A percentile compares a stretch with the other conserved stretches of the same genome.
These are phyloP conservation scores for Gymnocypris eckloni DNA, from an alignment of 2,797 vertebrate genomes.

Conservation along the genomic window DNA sequence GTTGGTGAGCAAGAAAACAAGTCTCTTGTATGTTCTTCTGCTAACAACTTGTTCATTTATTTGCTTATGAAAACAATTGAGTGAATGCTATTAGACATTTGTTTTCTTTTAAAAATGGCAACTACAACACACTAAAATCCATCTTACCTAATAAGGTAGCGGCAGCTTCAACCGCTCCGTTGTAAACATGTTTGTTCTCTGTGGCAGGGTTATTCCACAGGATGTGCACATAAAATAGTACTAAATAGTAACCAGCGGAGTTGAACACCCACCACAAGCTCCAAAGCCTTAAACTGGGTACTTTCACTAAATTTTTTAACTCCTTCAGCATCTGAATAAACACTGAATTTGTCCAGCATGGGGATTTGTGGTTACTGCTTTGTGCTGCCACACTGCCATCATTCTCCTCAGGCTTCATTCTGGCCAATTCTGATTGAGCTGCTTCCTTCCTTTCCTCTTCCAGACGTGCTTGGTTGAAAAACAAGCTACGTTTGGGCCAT, in stretches of 20 bases:
- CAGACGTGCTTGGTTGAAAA: slow-evolving; percentile 81
- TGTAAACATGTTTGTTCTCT: slow-evolving; percentile 80
- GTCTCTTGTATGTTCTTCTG: neutral
- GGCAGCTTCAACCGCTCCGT: slow-evolving; percentile 90
- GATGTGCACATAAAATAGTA: slow-evolving; percentile 92
- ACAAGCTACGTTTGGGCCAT: slow-evolving; percentile 88
- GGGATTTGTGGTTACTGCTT: neutral
- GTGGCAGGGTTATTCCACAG: slow-evolving; percentile 81
- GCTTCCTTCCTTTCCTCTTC: slow-evolving; percentile 53
- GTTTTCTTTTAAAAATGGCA: neutral
- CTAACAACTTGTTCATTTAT: neutral
- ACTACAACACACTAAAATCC: neutral
- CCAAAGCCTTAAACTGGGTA: slow-evolving; percentile 89
- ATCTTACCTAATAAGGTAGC: slow-evolving; percentile 87
- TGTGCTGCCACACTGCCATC: neutral
- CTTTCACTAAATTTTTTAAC: slow-evolving; percentile 69
- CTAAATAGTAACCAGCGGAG: slow-evolving; percentile 93
- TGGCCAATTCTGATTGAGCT: slow-evolving; percentile 73
- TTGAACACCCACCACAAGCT: slow-evolving; percentile 96
- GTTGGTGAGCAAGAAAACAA: neutral
- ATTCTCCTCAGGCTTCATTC: slow-evolving; percentile 67
- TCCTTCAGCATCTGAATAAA: slow-evolving; percentile 85
- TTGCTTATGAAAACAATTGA: neutral
- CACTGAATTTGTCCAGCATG: slow-evolving; percentile 69
- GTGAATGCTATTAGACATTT: too few relatives aligned